Base-by-base conservation (phyloP, 1,140 invertebrate species). In the Hyles euphorbiae region DNA sequence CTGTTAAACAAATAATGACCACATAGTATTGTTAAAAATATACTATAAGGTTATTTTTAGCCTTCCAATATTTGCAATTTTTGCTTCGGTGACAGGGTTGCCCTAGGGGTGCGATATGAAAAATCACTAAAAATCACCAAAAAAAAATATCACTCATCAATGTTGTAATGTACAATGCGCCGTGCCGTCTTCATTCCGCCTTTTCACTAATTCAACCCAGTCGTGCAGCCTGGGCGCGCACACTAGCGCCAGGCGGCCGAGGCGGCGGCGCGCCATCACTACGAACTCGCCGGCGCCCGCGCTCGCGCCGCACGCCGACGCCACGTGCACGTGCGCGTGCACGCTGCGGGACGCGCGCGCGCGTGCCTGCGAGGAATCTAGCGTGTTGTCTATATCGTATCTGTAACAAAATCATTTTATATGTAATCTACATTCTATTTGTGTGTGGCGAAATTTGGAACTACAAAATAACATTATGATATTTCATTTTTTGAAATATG, bases 251-350 rank as follows among this genome's bases (percentile, higher is more conserved):
- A 94, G 86, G 43, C 93, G 90, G 3, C 94, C 94, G 7, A 96
- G 89, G 63, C 93, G 90, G 58, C 93, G 89, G 56, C 93, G 90
- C 9, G 94, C 95, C 91, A 96, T 94, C 78, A 96, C 93, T 40
- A 96, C 90, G 88, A 96, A 96, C 82, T 95, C 93, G 0, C 95
- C 95, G 5, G 90, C 85, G 5, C 95, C 95, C 34, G 92, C 91
- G 36, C 90, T 84, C 11, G 94, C 93, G 5, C 93, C 93, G 76
- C 95, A 96, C 53, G 91, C 90, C 8, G 91, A 88, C 0, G 93
- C 90, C 40, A 95, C 91, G 46, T 93, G 90, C 3, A 93, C 74
- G 72, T 81, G 88, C 40, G 73, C 87, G 72, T 82, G 91, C 58
- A 78, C 66, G 54, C 59, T 61, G 34, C 72, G 63, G 11, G 53